A percentile compares a stretch with the other conserved stretches of the same genome.
Evolutionary conservation across 1,140 invertebrate genomes (phyloP).

Genomic region (Thaumatotibia leucotreta): DNA sequence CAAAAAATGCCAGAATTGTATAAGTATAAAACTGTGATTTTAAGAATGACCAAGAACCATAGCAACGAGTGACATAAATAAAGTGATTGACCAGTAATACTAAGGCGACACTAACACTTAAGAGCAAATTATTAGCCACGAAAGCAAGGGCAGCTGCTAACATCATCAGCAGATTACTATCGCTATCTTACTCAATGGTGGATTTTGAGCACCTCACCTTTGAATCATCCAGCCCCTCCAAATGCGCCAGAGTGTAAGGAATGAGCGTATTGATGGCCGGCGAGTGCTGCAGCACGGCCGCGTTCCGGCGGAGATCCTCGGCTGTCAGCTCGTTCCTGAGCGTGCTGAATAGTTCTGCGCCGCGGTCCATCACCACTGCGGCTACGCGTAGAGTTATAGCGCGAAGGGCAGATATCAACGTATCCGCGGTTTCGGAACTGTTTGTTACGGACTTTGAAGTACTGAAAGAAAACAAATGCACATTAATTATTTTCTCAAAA

Average conservation of each 20-base stretch:
- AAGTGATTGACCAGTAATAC: too few species aligned
- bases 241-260: conserved; percentile 54
- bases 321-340: conserved; percentile 50
- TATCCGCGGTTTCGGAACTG: conserved; percentile 33
- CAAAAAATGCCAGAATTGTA: too few species aligned
- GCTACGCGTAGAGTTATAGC: conserved; percentile 47
- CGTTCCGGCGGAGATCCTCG: conserved; percentile 50
- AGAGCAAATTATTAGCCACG: too few species aligned
- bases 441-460: conserved; percentile 32
- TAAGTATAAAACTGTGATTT: too few species aligned
- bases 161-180: too few species aligned
- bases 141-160: too few species aligned
- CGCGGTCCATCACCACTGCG: conserved; percentile 39
- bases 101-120: too few species aligned
- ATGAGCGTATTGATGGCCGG: conserved; percentile 54
- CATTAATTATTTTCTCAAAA: too few species aligned
- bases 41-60: too few species aligned
- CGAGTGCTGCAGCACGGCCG: conserved; percentile 45
- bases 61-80: too few species aligned
- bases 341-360: conserved; percentile 41
- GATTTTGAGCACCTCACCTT: too few species aligned
- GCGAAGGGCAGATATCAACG: conserved; percentile 36
- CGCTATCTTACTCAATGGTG: too few species aligned
- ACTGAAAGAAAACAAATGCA: conserved; percentile 21
- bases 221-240: conserved; percentile 60